Conservation (phyloP, 1,140 invertebrate genomes). For the Anoplophora glabripennis region DNA sequence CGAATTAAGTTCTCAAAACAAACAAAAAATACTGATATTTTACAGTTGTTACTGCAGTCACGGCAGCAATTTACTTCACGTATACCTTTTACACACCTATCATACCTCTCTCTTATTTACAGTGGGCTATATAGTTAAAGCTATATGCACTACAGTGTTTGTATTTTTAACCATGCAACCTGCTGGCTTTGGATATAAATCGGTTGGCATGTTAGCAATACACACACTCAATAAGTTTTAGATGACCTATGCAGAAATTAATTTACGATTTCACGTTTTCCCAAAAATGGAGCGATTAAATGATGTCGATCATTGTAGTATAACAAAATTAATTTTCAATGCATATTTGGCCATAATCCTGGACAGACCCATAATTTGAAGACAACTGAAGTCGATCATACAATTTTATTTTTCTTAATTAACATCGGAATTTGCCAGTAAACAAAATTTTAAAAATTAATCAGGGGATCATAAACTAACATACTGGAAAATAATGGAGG, state of each 20-base stretch:
- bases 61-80: background rate
- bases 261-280: background rate
- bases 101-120: constrained; percentile 1
- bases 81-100: background rate
- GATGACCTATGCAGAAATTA: background rate
- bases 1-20: constrained; percentile 20
- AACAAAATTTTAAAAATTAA: no score
- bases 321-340: background rate
- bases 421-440: no score
- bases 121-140: constrained; percentile 26
- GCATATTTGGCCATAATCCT: no score
- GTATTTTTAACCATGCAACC: no score
- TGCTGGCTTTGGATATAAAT: no score
- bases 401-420: no score
- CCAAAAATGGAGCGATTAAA: background rate
- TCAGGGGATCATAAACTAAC: no score
- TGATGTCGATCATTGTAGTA: background rate
- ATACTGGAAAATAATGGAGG: no score
- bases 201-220: no score
- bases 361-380: no score
- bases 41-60: constrained; percentile 7
- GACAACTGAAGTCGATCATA: no score
- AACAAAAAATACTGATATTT: constrained; percentile 31
- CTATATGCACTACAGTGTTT: constrained; percentile 23
- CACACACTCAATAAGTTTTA: no score